Percentiles rank a stretch among this genome's conserved stretches.
Conservation (phyloP, 2,113 vertebrate genomes). For the Arizona elegans region DNA sequence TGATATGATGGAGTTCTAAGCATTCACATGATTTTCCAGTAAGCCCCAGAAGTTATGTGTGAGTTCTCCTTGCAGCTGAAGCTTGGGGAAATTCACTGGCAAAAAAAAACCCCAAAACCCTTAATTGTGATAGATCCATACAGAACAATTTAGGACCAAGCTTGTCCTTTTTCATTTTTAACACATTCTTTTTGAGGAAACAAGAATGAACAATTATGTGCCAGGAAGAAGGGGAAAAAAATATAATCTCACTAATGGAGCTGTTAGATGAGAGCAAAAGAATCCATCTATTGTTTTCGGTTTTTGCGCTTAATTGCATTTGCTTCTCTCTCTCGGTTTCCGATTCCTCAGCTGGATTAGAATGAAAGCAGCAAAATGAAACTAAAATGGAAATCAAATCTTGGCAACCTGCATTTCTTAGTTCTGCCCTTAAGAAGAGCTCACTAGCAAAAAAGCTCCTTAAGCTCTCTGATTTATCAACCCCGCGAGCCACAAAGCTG, state of each 20-base stretch:
- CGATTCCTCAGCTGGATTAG: slow-evolving; percentile 10
- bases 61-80: background rate
- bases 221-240: background rate
- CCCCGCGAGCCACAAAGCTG: slow-evolving; percentile 2
- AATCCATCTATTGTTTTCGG: background rate
- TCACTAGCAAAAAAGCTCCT: slow-evolving; percentile 33
- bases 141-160: no score
- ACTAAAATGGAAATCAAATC: slow-evolving; percentile 29
- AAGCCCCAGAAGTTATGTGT: background rate
- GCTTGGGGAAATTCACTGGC: background rate
- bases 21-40: background rate
- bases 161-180: background rate
- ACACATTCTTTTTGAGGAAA: background rate
- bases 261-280: background rate
- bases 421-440: slow-evolving; percentile 44
- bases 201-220: background rate
- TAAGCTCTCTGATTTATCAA: slow-evolving; percentile 24
- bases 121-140: background rate
- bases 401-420: slow-evolving; percentile 7
- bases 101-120: background rate
- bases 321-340: background rate
- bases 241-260: background rate
- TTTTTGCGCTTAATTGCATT: background rate
- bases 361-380: slow-evolving; percentile 31
- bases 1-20: background rate